Evolutionary conservation across 2,797 vertebrate genomes (phyloP).

Genomic region (Cephalopachus bancanus): DNA sequence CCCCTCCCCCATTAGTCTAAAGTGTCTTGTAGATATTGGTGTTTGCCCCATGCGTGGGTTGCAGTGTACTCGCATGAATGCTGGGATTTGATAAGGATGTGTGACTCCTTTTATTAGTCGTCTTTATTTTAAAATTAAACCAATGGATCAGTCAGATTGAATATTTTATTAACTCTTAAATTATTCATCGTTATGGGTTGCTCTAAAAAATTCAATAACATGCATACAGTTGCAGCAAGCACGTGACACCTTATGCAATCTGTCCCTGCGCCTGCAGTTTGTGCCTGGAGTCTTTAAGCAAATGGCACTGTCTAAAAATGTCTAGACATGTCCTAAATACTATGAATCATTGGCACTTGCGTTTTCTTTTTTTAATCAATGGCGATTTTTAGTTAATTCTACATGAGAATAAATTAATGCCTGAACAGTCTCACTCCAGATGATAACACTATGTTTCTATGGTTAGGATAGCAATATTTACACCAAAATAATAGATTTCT

Average conservation of each 20-base stretch:
- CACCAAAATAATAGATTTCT: slow-evolving; percentile 40
- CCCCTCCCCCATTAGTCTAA: neutral
- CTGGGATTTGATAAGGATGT: slow-evolving; percentile 67
- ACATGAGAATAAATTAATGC: slow-evolving; percentile 61
- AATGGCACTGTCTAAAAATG: slow-evolving; percentile 73
- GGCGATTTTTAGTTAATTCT: slow-evolving; percentile 43
- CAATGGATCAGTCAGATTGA: slow-evolving; percentile 87
- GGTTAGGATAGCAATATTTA: neutral
- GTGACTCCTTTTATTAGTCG: slow-evolving; percentile 64
- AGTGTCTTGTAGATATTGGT: slow-evolving; percentile 28
- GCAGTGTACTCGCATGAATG: slow-evolving; percentile 65
- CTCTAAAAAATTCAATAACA: slow-evolving; percentile 87
- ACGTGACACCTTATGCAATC: slow-evolving; percentile 88
- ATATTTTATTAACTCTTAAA: slow-evolving; percentile 89
- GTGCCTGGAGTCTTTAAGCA: slow-evolving; percentile 81
- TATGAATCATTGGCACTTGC: slow-evolving; percentile 62
- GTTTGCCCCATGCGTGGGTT: slow-evolving; percentile 40
- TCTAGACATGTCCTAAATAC: slow-evolving; percentile 72
- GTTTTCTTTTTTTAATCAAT: slow-evolving; percentile 57
- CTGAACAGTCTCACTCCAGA: neutral
- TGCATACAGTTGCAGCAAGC: slow-evolving; percentile 83
- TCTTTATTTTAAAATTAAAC: slow-evolving; percentile 86
- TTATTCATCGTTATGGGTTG: slow-evolving; percentile 87
- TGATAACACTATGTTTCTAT: neutral
- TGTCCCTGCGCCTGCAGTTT: slow-evolving; percentile 85